phyloP scores from a whole-genome alignment of 2,797 vertebrate genomes.

The Typhlichthys subterraneus region DNA sequence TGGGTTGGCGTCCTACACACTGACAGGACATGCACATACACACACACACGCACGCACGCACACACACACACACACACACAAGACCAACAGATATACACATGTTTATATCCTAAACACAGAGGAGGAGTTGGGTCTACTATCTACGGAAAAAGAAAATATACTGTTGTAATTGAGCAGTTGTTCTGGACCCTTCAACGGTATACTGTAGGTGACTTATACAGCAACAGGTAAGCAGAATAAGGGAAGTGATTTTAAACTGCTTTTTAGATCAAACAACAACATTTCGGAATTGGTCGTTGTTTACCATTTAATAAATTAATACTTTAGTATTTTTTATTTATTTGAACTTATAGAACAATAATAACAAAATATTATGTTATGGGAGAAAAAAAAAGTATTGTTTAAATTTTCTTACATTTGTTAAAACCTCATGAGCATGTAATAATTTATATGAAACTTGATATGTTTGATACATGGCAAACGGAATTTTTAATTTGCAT shows the following conservation, averaged over 20 bases:
- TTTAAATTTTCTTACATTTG: not conserved
- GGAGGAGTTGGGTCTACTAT: conserved; percentile 57
- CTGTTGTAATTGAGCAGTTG: conserved; percentile 35
- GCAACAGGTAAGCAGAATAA: not conserved
- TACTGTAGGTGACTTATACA: conserved; percentile 1
- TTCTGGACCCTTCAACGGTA: conserved; percentile 15
- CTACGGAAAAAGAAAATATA: conserved; percentile 41
- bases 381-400: not conserved
- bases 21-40: not conserved
- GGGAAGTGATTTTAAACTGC: not conserved
- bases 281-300: not conserved
- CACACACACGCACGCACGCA: conserved; percentile 4
- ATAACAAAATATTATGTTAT: not conserved
- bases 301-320: not conserved
- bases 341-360: not conserved
- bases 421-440: no score
- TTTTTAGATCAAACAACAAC: not conserved
- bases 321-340: not conserved
- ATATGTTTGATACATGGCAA: no score
- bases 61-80: not conserved
- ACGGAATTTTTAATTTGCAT: no score
- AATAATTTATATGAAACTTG: no score
- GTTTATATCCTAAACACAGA: conserved; percentile 68
- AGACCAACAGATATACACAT: conserved; percentile 11
- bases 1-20: conserved; percentile 7